phyloP scores from a whole-genome alignment of 2,113 vertebrate species.

The Lota lota region DNA sequence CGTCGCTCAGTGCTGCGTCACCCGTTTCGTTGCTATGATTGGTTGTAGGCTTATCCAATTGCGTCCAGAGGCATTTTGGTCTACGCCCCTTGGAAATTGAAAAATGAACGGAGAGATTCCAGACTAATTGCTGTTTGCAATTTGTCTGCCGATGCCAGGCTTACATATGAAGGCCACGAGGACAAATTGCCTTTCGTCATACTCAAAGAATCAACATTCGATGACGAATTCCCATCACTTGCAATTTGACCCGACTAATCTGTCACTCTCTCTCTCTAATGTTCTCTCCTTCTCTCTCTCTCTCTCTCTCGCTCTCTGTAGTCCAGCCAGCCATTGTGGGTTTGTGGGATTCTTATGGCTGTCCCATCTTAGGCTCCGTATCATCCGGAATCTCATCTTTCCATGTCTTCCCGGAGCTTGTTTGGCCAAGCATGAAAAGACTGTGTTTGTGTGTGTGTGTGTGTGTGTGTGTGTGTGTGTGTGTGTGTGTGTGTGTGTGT shows the following conservation, averaged over 20 bases:
- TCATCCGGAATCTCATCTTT: slow-evolving; percentile 58
- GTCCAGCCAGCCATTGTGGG: slow-evolving; percentile 45
- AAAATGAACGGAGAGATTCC: too few relatives aligned
- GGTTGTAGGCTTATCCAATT: too few relatives aligned
- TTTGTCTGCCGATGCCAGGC: too few relatives aligned
- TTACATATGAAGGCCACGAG: slow-evolving; percentile 12
- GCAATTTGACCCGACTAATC: slow-evolving; percentile 17
- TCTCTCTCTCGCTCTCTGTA: slow-evolving; percentile 32
- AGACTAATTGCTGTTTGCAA: too few relatives aligned
- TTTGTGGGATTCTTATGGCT: slow-evolving; percentile 60
- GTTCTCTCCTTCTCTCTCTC: not conserved
- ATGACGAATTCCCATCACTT: slow-evolving; percentile 36
- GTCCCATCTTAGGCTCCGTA: slow-evolving; percentile 55
- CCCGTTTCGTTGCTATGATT: too few relatives aligned
- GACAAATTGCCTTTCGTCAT: not conserved
- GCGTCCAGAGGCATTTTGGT: too few relatives aligned
- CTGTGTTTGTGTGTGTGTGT: slow-evolving; percentile 7
- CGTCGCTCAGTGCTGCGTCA: too few relatives aligned
- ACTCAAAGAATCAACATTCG: slow-evolving; percentile 5
- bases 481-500: slow-evolving; percentile 21
- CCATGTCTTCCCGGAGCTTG: slow-evolving; percentile 49
- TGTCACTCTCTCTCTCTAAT: too few relatives aligned
- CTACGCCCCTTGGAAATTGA: too few relatives aligned
- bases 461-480: slow-evolving; percentile 19
- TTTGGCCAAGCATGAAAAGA: slow-evolving; percentile 61